Base-by-base conservation (phyloP, 1,140 invertebrate genomes). In the Oryctes rhinoceros region DNA sequence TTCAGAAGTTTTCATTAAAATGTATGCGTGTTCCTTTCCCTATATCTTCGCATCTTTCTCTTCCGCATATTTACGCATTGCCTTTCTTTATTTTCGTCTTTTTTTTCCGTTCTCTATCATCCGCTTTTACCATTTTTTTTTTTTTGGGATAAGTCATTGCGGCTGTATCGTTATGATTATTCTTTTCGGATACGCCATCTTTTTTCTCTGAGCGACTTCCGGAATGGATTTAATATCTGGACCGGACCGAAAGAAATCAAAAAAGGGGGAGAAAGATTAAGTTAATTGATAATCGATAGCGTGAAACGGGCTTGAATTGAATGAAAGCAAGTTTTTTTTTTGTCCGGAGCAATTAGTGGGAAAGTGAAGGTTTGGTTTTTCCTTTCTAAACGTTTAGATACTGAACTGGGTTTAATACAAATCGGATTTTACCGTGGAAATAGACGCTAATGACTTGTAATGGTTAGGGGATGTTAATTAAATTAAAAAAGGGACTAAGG, bases 1-100 rank as follows among this genome's bases (percentile, higher is more conserved):
- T 53, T 53, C n/a, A 53, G 49, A 18, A 53, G 49, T 53, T 53
- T 53, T 53, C 49, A 53, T 53, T 53, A 53, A 53, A 53, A 53
- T 53, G 4, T 53, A 53, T 13, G 49, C n/a, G 49, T 53, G n/a
- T 53, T 53, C 11, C 13, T 13, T 11, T 4, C 49, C 13, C 9
- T 53, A 18, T 53, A 53, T 18, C 49, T 53, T 53, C 13, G n/a
- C n/a, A 15, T 18, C n/a, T 18, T 15, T 18, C 49, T 53, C 49
- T 10, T 15, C 49, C 13, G 47, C 47, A 13, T 3, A 1, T 13
- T 53, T 15, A 4, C 9, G n/a, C 13, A 4, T 53, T 15, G 1
- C 13, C 49, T 13, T 13, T 4, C n/a, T 18, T 53, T 18, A 53
- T 53, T 53, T 0, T 13, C n/a, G 11, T 15, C n/a, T 4, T 53